A percentile compares a stretch with the other conserved stretches of the same genome.
Conservation (phyloP, 2,113 vertebrate genomes). For the Siniperca knerii region DNA sequence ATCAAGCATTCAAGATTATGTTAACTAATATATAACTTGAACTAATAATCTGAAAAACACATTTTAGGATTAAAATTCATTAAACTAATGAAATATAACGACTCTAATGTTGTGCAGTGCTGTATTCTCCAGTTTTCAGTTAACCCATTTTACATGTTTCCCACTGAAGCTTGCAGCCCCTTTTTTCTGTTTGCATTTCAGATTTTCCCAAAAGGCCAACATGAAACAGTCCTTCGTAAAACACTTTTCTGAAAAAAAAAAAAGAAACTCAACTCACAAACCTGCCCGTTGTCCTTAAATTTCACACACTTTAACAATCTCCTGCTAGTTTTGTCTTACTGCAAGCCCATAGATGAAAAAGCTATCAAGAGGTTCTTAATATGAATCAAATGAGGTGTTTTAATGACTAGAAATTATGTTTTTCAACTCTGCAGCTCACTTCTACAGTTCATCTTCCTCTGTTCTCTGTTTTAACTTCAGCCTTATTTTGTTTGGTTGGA, state of each 20-base stretch:
- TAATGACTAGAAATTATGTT: not conserved
- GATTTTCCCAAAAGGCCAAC: not conserved
- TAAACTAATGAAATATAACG: slow-evolving; percentile 9
- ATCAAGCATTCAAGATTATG: slow-evolving; percentile 49
- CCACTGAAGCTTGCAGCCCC: slow-evolving; percentile 29
- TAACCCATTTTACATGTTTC: not conserved
- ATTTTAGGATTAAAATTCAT: not conserved
- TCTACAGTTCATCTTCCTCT: slow-evolving; percentile 34
- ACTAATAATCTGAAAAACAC: slow-evolving; percentile 34
- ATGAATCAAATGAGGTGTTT: not conserved
- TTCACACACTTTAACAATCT: not conserved
- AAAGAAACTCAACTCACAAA: not conserved
- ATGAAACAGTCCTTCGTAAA: not conserved
- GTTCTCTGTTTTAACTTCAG: slow-evolving; percentile 71
- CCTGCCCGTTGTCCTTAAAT: not conserved
- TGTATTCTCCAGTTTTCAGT: slow-evolving; percentile 5
- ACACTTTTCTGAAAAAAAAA: not conserved
- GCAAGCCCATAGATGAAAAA: not conserved
- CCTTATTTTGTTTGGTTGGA: slow-evolving; percentile 24
- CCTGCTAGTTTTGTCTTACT: not conserved
- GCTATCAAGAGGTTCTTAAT: not conserved
- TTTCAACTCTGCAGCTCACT: not conserved
- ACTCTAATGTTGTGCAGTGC: not conserved
- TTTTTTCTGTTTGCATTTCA: not conserved
- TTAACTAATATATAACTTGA: slow-evolving; percentile 68